phyloP scores from a whole-genome alignment of 2,113 vertebrate species.

The Tretioscincus oriximinensis region DNA sequence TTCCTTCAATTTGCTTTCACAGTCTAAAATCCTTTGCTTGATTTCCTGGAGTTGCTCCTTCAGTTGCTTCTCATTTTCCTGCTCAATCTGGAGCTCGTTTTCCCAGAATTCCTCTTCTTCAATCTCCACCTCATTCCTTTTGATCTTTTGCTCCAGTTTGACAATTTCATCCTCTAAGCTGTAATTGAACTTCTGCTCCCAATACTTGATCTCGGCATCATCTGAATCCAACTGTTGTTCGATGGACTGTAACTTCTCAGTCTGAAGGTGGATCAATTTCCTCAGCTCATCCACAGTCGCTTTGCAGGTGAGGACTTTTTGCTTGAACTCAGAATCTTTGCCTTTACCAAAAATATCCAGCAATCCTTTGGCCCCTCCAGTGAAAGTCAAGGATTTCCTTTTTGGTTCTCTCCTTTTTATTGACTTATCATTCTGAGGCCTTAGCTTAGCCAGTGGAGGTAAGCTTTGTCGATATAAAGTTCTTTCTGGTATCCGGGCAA shows the following conservation, averaged over 20 bases:
- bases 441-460: conserved; percentile 90
- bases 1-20: conserved; percentile 84
- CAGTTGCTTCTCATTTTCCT: conserved; percentile 93
- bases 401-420: conserved; percentile 91
- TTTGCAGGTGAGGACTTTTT: conserved; percentile 78
- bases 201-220: conserved; percentile 82
- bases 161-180: conserved; percentile 85
- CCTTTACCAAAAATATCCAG: conserved; percentile 89
- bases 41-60: conserved; percentile 92
- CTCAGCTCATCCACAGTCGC: conserved; percentile 82
- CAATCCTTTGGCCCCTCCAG: conserved; percentile 87
- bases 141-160: conserved; percentile 88
- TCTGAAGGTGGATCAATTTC: conserved; percentile 86
- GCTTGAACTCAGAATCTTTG: conserved; percentile 81
- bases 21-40: conserved; percentile 80
- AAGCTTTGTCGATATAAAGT: conserved; percentile 92
- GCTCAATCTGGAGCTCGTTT: conserved; percentile 94
- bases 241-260: conserved; percentile 85
- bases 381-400: conserved; percentile 95
- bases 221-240: conserved; percentile 85
- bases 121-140: conserved; percentile 90
- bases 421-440: conserved; percentile 82
- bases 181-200: conserved; percentile 78
- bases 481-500: conserved; percentile 85
- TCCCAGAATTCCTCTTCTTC: conserved; percentile 98